These are phyloP conservation scores for Ochlodes sylvanus DNA, from an alignment of 2,888 invertebrate species.

Conservation along the genomic window DNA sequence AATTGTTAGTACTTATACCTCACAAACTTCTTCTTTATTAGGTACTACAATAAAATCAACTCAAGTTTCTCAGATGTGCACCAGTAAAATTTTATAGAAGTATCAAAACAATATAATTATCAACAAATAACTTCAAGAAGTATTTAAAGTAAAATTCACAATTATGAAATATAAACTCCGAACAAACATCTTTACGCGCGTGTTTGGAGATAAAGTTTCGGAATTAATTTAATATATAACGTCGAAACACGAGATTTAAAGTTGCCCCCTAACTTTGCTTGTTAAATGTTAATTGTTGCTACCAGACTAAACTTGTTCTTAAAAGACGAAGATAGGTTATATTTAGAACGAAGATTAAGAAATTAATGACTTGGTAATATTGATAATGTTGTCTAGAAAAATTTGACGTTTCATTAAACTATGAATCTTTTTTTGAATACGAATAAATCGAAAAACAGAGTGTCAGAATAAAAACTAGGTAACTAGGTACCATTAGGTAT, in stretches of 20 bases:
- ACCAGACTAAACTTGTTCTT: conserved; percentile 56
- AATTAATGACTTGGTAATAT: neutral
- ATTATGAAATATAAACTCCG: conserved; percentile 42
- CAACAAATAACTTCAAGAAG: conserved; percentile 13
- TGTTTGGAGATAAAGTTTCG: conserved; percentile 74
- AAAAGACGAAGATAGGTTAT: neutral
- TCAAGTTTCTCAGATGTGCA: neutral
- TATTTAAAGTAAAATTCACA: conserved; percentile 19
- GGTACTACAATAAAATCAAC: neutral
- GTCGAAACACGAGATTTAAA: conserved; percentile 78
- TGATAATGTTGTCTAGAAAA: no score
- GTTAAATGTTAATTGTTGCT: conserved; percentile 77
- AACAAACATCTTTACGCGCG: conserved; percentile 75
- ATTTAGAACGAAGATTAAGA: conserved; percentile 6
- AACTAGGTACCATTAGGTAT: no score
- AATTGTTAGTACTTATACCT: no score
- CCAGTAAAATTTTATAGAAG: conserved; percentile 10
- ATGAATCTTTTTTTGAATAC: no score
- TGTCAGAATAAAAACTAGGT: no score
- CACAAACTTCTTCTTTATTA: neutral
- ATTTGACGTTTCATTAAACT: no score
- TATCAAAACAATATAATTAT: conserved; percentile 18
- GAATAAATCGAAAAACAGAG: no score
- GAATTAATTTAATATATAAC: conserved; percentile 82
- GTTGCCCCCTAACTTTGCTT: conserved; percentile 74